Evolutionary conservation across 2,797 vertebrate species (phyloP).

Genomic region (Falco novaeseelandiae): DNA sequence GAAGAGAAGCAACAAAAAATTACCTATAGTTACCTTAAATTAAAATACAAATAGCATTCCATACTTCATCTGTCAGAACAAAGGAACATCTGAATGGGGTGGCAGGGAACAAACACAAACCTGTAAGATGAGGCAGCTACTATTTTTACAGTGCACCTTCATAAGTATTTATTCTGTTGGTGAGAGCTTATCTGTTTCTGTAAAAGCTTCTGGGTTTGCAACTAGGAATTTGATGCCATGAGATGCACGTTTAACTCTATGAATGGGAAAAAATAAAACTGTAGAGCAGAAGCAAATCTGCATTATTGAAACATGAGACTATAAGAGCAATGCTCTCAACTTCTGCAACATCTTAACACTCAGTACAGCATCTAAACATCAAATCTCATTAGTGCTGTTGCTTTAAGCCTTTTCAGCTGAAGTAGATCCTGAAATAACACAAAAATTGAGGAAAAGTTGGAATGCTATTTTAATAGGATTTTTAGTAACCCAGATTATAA

Average conservation of each 20-base stretch:
- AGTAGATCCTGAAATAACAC: not conserved
- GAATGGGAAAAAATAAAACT: not conserved
- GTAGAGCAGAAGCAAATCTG: not conserved
- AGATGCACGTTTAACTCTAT: not conserved
- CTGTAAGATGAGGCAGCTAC: not conserved
- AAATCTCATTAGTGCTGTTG: not conserved
- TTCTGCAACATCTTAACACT: not conserved
- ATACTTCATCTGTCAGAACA: not conserved
- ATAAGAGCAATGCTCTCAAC: not conserved
- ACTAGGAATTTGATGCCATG: not conserved
- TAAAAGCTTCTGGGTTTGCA: not conserved
- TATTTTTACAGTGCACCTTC: not conserved
- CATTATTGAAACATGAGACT: not conserved
- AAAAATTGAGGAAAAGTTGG: not conserved
- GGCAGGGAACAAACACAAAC: not conserved
- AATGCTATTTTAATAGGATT: not conserved
- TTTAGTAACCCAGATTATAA: not conserved
- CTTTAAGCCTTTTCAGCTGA: not conserved
- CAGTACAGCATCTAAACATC: not conserved
- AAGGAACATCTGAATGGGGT: not conserved
- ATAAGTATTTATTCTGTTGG: not conserved
- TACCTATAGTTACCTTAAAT: not conserved
- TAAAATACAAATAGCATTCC: not conserved
- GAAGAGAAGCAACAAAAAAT: not conserved
- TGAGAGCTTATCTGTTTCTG: not conserved